phyloP scores from a whole-genome alignment of 2,888 invertebrate genomes.

The Caenorhabditis sulstoni region DNA sequence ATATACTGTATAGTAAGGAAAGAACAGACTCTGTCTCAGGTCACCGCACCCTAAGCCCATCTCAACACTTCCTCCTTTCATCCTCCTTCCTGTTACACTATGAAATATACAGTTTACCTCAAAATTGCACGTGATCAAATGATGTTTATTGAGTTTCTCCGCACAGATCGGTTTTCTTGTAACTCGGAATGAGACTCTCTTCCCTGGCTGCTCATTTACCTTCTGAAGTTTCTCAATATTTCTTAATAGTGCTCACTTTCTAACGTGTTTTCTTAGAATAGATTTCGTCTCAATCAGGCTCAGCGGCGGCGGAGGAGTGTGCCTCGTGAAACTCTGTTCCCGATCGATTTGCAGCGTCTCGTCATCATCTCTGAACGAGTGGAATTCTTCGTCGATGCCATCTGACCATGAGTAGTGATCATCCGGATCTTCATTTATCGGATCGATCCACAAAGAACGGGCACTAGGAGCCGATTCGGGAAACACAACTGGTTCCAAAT shows the following conservation, averaged over 20 bases:
- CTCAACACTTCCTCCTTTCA: too few relatives aligned
- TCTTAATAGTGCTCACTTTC: not conserved
- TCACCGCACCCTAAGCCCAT: too few relatives aligned
- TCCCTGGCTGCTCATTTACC: not conserved
- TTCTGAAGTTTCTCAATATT: not conserved
- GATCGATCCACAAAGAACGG: too few relatives aligned
- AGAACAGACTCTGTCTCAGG: not conserved
- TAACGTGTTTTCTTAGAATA: not conserved
- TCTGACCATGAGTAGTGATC: too few relatives aligned
- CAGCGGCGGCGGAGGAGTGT: conserved; percentile 10
- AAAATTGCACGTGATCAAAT: conserved; percentile 22
- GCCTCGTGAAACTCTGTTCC: not conserved
- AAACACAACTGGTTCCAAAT: not conserved
- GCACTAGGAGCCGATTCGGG: too few relatives aligned
- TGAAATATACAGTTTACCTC: conserved; percentile 1
- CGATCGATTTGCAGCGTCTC: conserved; percentile 1
- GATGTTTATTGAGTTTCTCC: not conserved
- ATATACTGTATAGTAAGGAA: too few relatives aligned
- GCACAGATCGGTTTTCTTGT: not conserved
- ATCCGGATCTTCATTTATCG: too few relatives aligned
- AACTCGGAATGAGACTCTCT: conserved; percentile 28
- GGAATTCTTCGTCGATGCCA: not conserved
- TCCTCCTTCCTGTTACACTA: too few relatives aligned
- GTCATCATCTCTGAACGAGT: not conserved
- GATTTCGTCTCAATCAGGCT: not conserved